Conservation (phyloP, 2,888 invertebrate genomes). For the Cheilosia urbana region DNA sequence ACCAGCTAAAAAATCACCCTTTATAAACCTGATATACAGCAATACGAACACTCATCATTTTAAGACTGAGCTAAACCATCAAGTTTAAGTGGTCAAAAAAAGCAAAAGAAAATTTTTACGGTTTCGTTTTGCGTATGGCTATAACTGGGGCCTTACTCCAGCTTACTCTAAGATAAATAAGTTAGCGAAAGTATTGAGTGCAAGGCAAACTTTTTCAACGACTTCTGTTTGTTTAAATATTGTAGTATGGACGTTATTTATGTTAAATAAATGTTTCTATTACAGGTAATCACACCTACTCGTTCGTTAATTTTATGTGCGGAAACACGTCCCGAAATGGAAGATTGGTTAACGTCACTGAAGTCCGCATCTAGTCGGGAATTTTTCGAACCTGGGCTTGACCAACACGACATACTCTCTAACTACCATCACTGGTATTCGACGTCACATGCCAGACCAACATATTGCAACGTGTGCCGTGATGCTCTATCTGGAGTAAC, state of each 20-base stretch:
- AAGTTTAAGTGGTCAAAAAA: no score
- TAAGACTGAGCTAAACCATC: no score
- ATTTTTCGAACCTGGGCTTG: constrained; percentile 85
- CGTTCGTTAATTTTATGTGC: constrained; percentile 76
- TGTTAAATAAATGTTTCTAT: neutral
- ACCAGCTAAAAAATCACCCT: no score
- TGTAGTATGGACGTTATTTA: neutral
- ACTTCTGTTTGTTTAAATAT: neutral
- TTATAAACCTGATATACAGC: no score
- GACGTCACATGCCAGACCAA: constrained; percentile 96
- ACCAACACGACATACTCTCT: constrained; percentile 88
- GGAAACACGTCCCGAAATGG: constrained; percentile 88
- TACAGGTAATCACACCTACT: constrained; percentile 87
- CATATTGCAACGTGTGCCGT: constrained; percentile 98
- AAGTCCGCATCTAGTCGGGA: constrained; percentile 87
- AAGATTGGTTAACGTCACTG: constrained; percentile 94
- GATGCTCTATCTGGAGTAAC: constrained; percentile 97
- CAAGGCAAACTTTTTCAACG: no score
- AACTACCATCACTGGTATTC: constrained; percentile 93
- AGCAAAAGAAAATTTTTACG: no score
- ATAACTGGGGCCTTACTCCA: no score
- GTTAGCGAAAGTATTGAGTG: no score
- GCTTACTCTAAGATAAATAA: no score
- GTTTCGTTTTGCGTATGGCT: no score
- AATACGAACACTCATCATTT: no score